These are phyloP conservation scores for Hyperoplus lanceolatus DNA, from an alignment of 2,797 vertebrate genomes.

Conservation along the genomic window DNA sequence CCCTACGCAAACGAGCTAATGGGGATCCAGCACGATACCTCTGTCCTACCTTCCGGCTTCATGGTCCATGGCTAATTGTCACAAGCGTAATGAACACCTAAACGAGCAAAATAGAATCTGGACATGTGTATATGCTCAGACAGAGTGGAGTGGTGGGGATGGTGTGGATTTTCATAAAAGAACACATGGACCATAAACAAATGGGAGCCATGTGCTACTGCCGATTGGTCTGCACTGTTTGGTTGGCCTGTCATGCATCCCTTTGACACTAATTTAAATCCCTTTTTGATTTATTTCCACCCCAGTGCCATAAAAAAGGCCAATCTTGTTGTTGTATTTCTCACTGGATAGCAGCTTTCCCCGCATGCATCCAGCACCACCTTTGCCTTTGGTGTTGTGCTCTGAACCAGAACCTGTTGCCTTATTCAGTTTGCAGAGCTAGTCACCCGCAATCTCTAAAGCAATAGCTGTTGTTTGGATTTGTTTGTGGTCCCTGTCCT, in stretches of 20 bases:
- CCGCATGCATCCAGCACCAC: slow-evolving; percentile 36
- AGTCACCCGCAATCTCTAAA: slow-evolving; percentile 69
- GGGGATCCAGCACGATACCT: slow-evolving; percentile 70
- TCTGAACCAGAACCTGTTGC: slow-evolving; percentile 67
- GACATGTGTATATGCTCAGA: slow-evolving; percentile 68
- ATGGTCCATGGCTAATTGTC: slow-evolving; percentile 83
- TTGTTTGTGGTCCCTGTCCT: slow-evolving; percentile 78
- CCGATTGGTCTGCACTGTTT: slow-evolving; percentile 45
- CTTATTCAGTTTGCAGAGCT: slow-evolving; percentile 72
- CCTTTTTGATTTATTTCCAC: slow-evolving; percentile 55
- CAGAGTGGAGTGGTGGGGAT: slow-evolving; percentile 41
- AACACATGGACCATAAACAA: slow-evolving; percentile 5
- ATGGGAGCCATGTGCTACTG: slow-evolving; percentile 20
- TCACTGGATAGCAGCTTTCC: slow-evolving; percentile 36
- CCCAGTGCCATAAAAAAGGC: slow-evolving; percentile 27
- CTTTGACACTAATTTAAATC: slow-evolving; percentile 32
- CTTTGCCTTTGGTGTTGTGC: slow-evolving; percentile 38
- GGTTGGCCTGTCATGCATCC: slow-evolving; percentile 49
- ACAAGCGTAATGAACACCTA: slow-evolving; percentile 77
- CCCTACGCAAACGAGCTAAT: slow-evolving; percentile 78
- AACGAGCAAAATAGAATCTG: slow-evolving; percentile 78
- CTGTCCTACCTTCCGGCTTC: slow-evolving; percentile 79
- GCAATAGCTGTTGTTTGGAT: slow-evolving; percentile 76
- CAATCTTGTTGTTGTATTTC: slow-evolving; percentile 47
- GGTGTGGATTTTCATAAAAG: slow-evolving; percentile 44